A percentile compares a stretch with the other conserved stretches of the same genome.
Evolutionary conservation across 1,140 invertebrate genomes (phyloP).

Genomic region (Drosophila melanica): DNA sequence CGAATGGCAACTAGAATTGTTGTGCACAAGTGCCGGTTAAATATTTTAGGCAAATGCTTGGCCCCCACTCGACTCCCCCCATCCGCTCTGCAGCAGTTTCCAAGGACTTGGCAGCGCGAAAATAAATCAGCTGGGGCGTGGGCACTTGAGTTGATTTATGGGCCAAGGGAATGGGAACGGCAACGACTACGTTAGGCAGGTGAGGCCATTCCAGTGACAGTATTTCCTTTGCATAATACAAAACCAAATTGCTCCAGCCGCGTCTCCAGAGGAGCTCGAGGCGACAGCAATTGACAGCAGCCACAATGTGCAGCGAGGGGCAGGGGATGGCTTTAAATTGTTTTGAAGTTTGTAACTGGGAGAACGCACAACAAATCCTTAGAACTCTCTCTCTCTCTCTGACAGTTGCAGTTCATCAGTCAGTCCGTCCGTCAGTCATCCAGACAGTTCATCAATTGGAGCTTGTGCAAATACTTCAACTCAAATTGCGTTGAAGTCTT

Average conservation of each 20-base stretch:
- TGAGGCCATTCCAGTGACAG: constrained; percentile 54
- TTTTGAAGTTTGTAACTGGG: constrained; percentile 54
- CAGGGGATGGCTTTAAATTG: constrained; percentile 21
- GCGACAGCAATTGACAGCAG: constrained; percentile 48
- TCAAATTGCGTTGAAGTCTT: constrained; percentile 33
- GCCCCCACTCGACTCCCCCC: neutral
- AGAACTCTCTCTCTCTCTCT: constrained; percentile 29
- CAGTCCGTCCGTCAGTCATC: constrained; percentile 28
- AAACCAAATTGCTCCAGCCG: constrained; percentile 49
- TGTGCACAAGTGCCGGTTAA: constrained; percentile 78
- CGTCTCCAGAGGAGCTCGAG: constrained; percentile 26
- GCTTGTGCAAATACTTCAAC: constrained; percentile 39
- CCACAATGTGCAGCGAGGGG: constrained; percentile 8
- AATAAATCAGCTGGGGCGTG: constrained; percentile 81
- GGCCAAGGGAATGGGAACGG: constrained; percentile 42
- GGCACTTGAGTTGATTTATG: constrained; percentile 81
- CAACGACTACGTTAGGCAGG: constrained; percentile 53
- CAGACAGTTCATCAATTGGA: constrained; percentile 54
- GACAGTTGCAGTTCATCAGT: constrained; percentile 14
- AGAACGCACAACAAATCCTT: constrained; percentile 14
- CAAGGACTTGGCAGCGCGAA: constrained; percentile 59
- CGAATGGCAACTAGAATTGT: constrained; percentile 67
- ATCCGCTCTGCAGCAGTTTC: constrained; percentile 24
- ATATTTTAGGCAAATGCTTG: constrained; percentile 75
- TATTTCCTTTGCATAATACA: constrained; percentile 51